Evolutionary conservation across 2,113 vertebrate species (phyloP).

Genomic region (Tachycineta bicolor): DNA sequence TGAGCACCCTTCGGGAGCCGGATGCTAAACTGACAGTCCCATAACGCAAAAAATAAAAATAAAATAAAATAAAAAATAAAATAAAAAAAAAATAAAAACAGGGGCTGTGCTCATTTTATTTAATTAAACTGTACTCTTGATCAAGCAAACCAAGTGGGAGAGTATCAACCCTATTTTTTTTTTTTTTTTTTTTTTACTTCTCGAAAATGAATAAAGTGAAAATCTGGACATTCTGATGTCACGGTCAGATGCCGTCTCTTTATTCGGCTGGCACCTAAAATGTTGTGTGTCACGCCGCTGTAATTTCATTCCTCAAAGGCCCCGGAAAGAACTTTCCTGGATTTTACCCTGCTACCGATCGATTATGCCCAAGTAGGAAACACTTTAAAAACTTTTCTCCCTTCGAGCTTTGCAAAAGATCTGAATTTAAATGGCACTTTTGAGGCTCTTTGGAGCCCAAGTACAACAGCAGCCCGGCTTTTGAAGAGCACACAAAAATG

Average conservation of each 20-base stretch:
- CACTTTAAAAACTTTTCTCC: neutral
- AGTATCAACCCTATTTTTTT: neutral
- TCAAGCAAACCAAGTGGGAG: neutral
- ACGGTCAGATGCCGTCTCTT: neutral
- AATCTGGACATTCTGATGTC: neutral
- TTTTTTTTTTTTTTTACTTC: neutral
- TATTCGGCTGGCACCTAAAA: neutral
- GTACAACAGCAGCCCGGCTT: neutral
- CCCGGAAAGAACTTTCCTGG: neutral
- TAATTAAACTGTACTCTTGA: constrained; percentile 37
- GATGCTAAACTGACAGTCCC: constrained; percentile 8
- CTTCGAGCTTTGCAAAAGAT: neutral
- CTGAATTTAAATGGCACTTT: constrained; percentile 25
- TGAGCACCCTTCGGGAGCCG: constrained; percentile 1
- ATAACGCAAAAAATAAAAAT: neutral
- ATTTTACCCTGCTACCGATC: neutral
- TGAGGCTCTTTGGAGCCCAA: neutral
- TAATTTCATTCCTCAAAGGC: neutral
- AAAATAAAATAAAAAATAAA: too few relatives aligned
- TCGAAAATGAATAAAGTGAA: neutral
- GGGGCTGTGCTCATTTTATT: constrained; percentile 8
- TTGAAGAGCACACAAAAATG: constrained; percentile 21
- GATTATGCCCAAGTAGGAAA: neutral
- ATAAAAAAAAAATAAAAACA: neutral
- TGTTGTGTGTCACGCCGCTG: neutral